These are phyloP conservation scores for Epinotia demarniana DNA, from an alignment of 2,888 invertebrate species.

Conservation along the genomic window DNA sequence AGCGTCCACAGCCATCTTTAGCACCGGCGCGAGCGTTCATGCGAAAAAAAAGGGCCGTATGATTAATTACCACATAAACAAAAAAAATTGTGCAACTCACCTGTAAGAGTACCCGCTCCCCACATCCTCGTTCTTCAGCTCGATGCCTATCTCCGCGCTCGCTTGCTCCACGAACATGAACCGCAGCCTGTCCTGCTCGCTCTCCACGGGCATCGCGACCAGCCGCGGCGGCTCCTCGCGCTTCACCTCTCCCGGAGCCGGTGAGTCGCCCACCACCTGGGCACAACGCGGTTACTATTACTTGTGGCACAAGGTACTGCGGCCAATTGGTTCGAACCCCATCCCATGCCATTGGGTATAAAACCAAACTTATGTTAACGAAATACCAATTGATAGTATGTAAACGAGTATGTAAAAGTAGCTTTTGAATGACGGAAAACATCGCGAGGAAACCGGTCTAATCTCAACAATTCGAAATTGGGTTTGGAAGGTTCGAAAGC, in stretches of 20 bases:
- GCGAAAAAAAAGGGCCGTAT: too few species aligned
- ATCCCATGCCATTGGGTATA: too few species aligned
- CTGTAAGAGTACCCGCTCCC: constrained; percentile 75
- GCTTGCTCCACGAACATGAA: constrained; percentile 70
- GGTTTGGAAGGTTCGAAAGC: too few species aligned
- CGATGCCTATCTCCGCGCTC: constrained; percentile 73
- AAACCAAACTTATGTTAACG: too few species aligned
- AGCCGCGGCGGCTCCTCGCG: constrained; percentile 47
- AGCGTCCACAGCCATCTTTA: too few species aligned
- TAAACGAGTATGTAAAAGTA: too few species aligned
- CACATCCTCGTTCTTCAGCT: constrained; percentile 74
- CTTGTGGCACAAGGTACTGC: neutral
- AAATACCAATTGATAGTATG: too few species aligned
- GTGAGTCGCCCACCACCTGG: constrained; percentile 47
- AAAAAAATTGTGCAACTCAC: constrained; percentile 54
- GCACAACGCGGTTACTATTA: neutral
- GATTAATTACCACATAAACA: neutral
- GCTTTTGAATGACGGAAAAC: too few species aligned
- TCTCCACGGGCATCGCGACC: constrained; percentile 63
- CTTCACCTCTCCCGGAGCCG: constrained; percentile 51
- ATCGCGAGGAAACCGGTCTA: too few species aligned
- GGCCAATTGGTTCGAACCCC: too few species aligned
- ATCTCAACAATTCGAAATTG: too few species aligned
- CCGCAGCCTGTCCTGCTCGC: constrained; percentile 64
- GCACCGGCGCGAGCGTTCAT: too few species aligned